Base-by-base conservation (phyloP, 2,113 vertebrate species). In the Glaucomys volans region DNA sequence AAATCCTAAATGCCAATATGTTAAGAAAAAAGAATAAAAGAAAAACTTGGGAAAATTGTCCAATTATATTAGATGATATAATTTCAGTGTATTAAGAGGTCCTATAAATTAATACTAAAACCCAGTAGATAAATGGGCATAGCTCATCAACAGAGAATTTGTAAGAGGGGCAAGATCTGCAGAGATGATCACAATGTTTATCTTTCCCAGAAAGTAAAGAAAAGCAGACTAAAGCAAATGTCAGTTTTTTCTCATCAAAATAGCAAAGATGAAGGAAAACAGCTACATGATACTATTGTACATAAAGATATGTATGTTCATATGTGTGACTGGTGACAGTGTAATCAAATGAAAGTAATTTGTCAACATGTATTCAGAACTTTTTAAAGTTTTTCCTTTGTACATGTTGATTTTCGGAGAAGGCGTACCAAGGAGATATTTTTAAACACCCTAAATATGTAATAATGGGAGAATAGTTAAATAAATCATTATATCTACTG, bases 321-420 rank as follows among this genome's bases (percentile, higher is more conserved):
- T 95, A 10, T 81, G 20, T 32, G 13, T 95, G 66, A 16, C 67
- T 75, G 52, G 44, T 89, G 35, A 18, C 59, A 67, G 14, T 86
- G 50, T 81, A 86, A 71, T 32, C 32, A 71, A 37, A 77, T 72
- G 44, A 42, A 82, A 64, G 16, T 59, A 26, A 59, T 59, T 75
- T 87, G 35, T 66, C 20, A 77, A 4, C 85, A 22, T 72, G 7
- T 74, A n/a, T 90, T 24, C 79, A 77, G 67, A 90, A 90, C 35
- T 87, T 96, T 96, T 37, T 67, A 87, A 28, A 28, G 50, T 71
- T 44, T 50, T 95, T 92, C 77, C 9, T 26, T 91, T 91, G 91
- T 91, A 88, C 18, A 44, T 66, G 28, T n/a, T 90, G 57, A 91
- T 85, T 75, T 82, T 69, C 37, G 90, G 24, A 62, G 16, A 82